Percentiles rank a stretch among this genome's conserved stretches.
These are phyloP conservation scores for Drosophila setifemur DNA, from an alignment of 1,140 invertebrate genomes.

Conservation along the genomic window DNA sequence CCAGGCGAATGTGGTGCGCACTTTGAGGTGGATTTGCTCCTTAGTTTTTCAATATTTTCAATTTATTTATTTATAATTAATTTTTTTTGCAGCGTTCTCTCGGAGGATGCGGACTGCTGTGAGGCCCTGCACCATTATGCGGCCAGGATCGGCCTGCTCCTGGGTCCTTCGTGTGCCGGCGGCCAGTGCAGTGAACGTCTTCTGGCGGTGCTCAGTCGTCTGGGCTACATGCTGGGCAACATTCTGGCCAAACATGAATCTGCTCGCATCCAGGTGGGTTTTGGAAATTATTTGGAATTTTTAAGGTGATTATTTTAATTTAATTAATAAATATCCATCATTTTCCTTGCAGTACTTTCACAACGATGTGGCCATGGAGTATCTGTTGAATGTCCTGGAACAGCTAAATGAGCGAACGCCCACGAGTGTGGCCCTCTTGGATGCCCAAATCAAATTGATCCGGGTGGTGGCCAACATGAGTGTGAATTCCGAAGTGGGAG, in stretches of 20 bases:
- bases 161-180: conserved; percentile 79
- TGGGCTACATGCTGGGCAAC: conserved; percentile 91
- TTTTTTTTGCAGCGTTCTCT: conserved; percentile 85
- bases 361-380: conserved; percentile 82
- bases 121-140: conserved; percentile 84
- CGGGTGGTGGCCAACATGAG: conserved; percentile 89
- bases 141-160: conserved; percentile 79
- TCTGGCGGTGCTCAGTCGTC: conserved; percentile 86
- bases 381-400: conserved; percentile 71
- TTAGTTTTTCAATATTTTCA: too few species aligned
- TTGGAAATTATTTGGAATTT: neutral
- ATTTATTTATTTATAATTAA: neutral
- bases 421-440: conserved; percentile 64
- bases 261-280: conserved; percentile 85
- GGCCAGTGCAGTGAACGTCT: conserved; percentile 80
- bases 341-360: conserved; percentile 72
- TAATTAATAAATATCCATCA: neutral
- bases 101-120: conserved; percentile 89
- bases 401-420: conserved; percentile 51
- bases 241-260: conserved; percentile 88
- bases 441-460: conserved; percentile 84
- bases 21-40: conserved; percentile 59
- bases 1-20: conserved; percentile 79
- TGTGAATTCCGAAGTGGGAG: conserved; percentile 87
- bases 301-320: neutral